Conservation (phyloP, 2,888 invertebrate species). For the Corythucha ciliata region DNA sequence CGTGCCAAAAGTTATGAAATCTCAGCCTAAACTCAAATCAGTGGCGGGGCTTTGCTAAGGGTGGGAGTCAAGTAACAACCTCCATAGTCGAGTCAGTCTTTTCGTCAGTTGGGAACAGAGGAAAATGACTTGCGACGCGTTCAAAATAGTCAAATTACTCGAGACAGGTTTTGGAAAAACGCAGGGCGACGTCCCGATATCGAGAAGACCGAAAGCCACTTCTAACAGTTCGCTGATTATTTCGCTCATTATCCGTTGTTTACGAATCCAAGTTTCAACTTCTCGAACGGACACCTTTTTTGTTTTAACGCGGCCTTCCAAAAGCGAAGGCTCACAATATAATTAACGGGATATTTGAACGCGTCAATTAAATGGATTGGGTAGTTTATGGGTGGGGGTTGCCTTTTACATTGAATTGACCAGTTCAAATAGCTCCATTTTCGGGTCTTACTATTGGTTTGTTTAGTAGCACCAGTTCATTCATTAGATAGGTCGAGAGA, state of each 20-base stretch:
- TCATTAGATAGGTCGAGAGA: no score
- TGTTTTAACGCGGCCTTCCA: no score
- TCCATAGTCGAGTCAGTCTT: constrained; percentile 14
- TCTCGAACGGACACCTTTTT: background rate
- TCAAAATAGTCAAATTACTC: constrained; percentile 5
- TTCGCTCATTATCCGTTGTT: constrained; percentile 4
- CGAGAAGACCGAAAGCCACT: constrained; percentile 3
- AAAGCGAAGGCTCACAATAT: no score
- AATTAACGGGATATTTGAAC: no score
- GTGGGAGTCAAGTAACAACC: no score
- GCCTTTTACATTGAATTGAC: no score
- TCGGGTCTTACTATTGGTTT: no score
- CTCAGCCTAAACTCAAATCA: constrained; percentile 15
- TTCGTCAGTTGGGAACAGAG: constrained; percentile 12
- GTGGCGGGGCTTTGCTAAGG: no score
- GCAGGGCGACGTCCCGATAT: background rate
- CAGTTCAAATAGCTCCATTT: no score
- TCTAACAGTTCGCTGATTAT: constrained; percentile 10
- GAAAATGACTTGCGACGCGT: constrained; percentile 15
- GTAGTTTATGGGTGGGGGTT: no score
- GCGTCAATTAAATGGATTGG: no score
- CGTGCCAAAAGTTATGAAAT: constrained; percentile 17
- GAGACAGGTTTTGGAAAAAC: constrained; percentile 8
- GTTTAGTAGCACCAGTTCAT: no score
- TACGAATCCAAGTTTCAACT: constrained; percentile 9